Evolutionary conservation across 2,888 invertebrate genomes (phyloP), one percentile per base, ranked within the genome.

Genomic region (Tinea semifulvella): DNA sequence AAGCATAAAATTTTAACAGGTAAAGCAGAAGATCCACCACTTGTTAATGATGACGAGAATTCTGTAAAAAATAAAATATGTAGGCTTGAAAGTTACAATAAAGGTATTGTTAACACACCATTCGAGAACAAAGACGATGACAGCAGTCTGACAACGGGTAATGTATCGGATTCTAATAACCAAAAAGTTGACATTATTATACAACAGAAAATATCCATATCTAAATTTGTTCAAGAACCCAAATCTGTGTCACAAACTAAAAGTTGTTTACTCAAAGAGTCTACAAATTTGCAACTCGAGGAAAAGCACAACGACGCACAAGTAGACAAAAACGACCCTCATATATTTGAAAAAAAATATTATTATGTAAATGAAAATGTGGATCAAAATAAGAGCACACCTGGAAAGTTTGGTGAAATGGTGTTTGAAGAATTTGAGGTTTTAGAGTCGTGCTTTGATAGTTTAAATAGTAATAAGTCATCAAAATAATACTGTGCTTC

Each of bases 391-490:
- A 87, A 85, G 52, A 57, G 61, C 4, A 63, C 69, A 27, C 77
- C 83, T 8, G 85, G 84, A 51, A 88, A 89, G 62, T 88, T 88
- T 54, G 89, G 90, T 35, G 92, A 92, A 55, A 93, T 93, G 86
- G 92, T 92, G 54, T 93, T 93, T 55, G 92, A 93, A 69, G 89
- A 89, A 56, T 90, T 89, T 53, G 88, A 90, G 73, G 86, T 90
- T 44, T 82, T 88, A 60, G 88, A 85, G 63, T 70, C 80, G 49
- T 79, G 77, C 64, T 82, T 76, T 56, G 85, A 85, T 64, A 85
- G 85, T 68, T 73, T 85, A 60, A 85, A 76, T 73, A 81, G 79
- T 53, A 76, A 75, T 73, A 80, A 76, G 68, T 76, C 79, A 51
- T 58, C 69, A 56, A 76, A 76, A 58, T 75, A 69, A 67, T 53